Conservation (phyloP, 2,888 invertebrate species). For the Volucella inanis region DNA sequence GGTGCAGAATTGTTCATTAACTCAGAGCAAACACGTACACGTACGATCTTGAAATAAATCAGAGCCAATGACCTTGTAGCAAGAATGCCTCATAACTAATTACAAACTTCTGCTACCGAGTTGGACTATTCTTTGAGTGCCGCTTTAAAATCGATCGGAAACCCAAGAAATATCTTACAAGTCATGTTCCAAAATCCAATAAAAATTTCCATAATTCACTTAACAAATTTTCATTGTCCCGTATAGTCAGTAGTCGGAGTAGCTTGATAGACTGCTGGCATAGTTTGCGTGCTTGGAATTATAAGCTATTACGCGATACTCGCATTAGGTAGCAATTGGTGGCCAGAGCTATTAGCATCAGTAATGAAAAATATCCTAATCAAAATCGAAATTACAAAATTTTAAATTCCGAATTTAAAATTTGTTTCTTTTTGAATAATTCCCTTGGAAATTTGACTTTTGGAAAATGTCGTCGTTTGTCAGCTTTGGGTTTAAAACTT, state of each 20-base stretch:
- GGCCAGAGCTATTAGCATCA: conserved; percentile 35
- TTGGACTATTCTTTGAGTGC: conserved; percentile 1
- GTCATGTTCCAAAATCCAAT: conserved; percentile 20
- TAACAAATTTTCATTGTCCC: conserved; percentile 23
- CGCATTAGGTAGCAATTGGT: conserved; percentile 28
- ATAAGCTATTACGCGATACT: conserved; percentile 19
- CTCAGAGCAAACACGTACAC: conserved; percentile 12
- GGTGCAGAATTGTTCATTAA: conserved; percentile 15
- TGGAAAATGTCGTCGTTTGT: conserved; percentile 13
- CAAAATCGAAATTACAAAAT: not conserved
- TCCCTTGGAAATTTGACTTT: not conserved
- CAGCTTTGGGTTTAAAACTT: not conserved
- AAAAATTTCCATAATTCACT: conserved; percentile 51
- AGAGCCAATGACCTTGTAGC: conserved; percentile 25
- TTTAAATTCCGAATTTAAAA: not conserved
- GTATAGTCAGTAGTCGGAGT: conserved; percentile 12
- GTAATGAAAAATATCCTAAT: conserved; percentile 6
- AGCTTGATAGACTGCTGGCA: not conserved
- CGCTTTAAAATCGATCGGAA: conserved; percentile 10
- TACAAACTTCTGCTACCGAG: not conserved
- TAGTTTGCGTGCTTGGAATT: conserved; percentile 33
- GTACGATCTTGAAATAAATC: conserved; percentile 50
- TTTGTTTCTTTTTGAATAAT: conserved; percentile 21
- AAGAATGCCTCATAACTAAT: conserved; percentile 22
- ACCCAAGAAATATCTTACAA: not conserved